A percentile compares a stretch with the other conserved stretches of the same genome.
Conservation (phyloP, 64 coral and sea anemone species). For the Cladopsammia gracilis region DNA sequence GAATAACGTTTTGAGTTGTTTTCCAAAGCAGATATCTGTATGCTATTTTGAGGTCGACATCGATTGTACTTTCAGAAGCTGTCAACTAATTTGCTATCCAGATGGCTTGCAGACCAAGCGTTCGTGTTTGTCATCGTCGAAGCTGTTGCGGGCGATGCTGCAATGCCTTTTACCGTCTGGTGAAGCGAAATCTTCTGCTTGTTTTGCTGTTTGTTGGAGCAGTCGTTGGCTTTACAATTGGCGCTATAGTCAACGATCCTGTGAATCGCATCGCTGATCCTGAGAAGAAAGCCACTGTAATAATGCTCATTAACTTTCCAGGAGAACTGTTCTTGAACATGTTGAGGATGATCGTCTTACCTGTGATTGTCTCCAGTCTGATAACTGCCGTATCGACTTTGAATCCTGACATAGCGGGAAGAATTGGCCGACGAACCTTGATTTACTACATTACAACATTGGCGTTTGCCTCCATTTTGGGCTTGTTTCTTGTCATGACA, state of each 20-base stretch:
- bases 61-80: no score
- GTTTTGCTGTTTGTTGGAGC: slow-evolving; percentile 48
- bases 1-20: no score
- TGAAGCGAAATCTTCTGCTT: slow-evolving; percentile 48
- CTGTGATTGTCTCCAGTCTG: slow-evolving; percentile 73
- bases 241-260: slow-evolving; percentile 49
- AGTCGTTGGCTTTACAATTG: slow-evolving; percentile 42
- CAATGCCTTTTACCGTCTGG: not conserved
- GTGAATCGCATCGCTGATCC: slow-evolving; percentile 59
- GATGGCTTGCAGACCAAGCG: not conserved
- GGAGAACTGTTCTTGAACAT: slow-evolving; percentile 73
- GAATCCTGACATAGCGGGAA: slow-evolving; percentile 62
- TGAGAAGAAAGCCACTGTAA: slow-evolving; percentile 43
- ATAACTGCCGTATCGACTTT: slow-evolving; percentile 70
- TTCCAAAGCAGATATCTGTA: no score
- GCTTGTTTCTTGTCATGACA: slow-evolving; percentile 50
- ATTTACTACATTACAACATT: slow-evolving; percentile 70
- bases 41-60: no score
- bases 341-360: slow-evolving; percentile 70
- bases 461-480: slow-evolving; percentile 58
- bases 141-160: not conserved
- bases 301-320: slow-evolving; percentile 58
- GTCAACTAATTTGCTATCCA: not conserved
- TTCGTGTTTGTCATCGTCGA: not conserved
- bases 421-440: slow-evolving; percentile 60